These are phyloP conservation scores for Lordiphosa andalusiaca DNA, from an alignment of 2,888 invertebrate species.

Conservation along the genomic window DNA sequence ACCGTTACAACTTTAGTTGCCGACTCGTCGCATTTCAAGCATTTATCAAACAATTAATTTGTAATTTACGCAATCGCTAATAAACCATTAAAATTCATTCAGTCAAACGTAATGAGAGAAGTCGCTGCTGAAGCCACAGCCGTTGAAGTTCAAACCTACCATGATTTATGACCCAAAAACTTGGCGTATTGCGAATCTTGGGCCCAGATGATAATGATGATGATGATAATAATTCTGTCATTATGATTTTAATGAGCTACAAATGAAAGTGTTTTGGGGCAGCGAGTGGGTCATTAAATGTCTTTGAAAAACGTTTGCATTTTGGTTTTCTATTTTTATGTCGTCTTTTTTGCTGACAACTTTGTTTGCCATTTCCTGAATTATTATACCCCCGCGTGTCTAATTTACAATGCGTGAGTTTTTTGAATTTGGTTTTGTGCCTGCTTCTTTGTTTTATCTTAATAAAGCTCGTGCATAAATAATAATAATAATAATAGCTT, in stretches of 20 bases:
- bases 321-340: conserved; percentile 1
- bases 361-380: conserved; percentile 28
- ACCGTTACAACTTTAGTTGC: conserved; percentile 13
- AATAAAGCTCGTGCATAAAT: conserved; percentile 18
- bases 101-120: conserved; percentile 20
- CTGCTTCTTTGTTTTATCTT: conserved; percentile 17
- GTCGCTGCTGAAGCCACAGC: conserved; percentile 6
- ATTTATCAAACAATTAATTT: conserved; percentile 58
- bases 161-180: conserved; percentile 58
- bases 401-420: conserved; percentile 31
- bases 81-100: conserved; percentile 57
- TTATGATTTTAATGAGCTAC: conserved; percentile 67
- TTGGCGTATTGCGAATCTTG: conserved; percentile 16
- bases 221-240: conserved; percentile 42
- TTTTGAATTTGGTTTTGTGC: conserved; percentile 6
- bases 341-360: conserved; percentile 24
- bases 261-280: conserved; percentile 58
- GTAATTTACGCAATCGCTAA: conserved; percentile 55
- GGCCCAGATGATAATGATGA: conserved; percentile 15
- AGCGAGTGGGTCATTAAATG: conserved; percentile 14
- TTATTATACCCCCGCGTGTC: conserved; percentile 8
- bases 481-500: conserved; percentile 31
- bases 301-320: conserved; percentile 19
- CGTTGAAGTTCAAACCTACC: conserved; percentile 23
- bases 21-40: conserved; percentile 7